Evolutionary conservation across 2,113 vertebrate genomes (phyloP).

Genomic region (Gavialis gangeticus): DNA sequence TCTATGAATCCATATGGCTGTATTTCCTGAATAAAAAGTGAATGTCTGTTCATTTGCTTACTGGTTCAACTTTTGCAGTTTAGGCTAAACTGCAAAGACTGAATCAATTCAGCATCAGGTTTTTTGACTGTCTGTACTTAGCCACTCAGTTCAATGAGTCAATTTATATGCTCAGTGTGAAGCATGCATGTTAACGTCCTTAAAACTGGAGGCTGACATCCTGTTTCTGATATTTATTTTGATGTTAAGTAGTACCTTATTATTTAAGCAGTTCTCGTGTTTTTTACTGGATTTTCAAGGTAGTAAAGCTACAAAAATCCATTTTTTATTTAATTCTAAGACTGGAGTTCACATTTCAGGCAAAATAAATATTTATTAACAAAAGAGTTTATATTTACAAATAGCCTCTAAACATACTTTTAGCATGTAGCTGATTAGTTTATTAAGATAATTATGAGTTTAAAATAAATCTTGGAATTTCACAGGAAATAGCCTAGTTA

Average conservation of each 20-base stretch:
- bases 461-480: not conserved
- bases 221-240: not conserved
- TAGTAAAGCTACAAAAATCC: accelerated
- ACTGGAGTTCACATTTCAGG: not conserved
- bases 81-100: too few relatives aligned
- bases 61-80: too few relatives aligned
- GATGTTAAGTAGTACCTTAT: not conserved
- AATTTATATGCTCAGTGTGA: not conserved
- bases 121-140: not conserved
- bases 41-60: too few relatives aligned
- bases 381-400: not conserved
- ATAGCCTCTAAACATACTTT: not conserved
- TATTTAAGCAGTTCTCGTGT: not conserved
- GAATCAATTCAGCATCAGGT: too few relatives aligned
- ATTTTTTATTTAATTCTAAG: not conserved
- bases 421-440: not conserved
- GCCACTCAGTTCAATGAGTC: not conserved
- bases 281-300: not conserved
- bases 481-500: not conserved
- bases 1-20: too few relatives aligned
- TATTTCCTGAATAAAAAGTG: too few relatives aligned
- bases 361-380: not conserved
- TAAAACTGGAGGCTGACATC: accelerated
- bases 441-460: not conserved
- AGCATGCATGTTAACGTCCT: accelerated